Evolutionary conservation across 1,140 invertebrate species (phyloP), one percentile per base, ranked within the genome.

Genomic region (Conopomorpha cramerella): DNA sequence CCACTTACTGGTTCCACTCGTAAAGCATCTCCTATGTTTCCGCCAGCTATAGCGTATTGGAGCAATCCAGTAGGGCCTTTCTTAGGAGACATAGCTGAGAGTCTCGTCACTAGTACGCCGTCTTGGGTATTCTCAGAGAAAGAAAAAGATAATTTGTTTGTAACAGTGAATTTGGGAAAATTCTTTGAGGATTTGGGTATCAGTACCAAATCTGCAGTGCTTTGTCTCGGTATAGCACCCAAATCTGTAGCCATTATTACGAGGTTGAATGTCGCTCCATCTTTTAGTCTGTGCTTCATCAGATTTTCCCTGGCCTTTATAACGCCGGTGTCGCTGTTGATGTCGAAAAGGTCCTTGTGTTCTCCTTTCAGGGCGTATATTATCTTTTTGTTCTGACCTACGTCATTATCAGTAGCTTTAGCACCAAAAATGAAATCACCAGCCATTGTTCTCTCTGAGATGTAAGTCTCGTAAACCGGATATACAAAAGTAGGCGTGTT

Each of bases 401-500:
- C 82, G 61, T 96, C 93, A 31, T 81, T 79, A 64, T 96, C 93
- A 4, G 77, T 71, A 0, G 93, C 93, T 65, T 86, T 87, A 0
- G 90, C 89, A 8, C 92, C 93, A 71, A 93, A 93, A 11, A 96
- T 90, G 74, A 95, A 96, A 52, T 86, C 82, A 65, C 88, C 89
- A 27, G 83, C 71, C 43, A 82, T 77, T 1, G 87, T 92, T 6
- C 84, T 81, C 48, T 93, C 91, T 0, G 92, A 88, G 30, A 94
- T 84, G 35, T 90, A 86, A 2, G 92, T 84, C 34, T 86, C 85
- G 55, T 91, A 93, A 32, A 81, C 77, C 1, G 81, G 68, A 40
- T 84, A 81, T 2, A 84, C 80, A 65, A 96, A 95, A 29, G 77
- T 79, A 0, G 94, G 94, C 8, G 85, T 81, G 60, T 95, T 95